Evolutionary conservation across 2,888 invertebrate species (phyloP).

Genomic region (Drosophila planitibia): DNA sequence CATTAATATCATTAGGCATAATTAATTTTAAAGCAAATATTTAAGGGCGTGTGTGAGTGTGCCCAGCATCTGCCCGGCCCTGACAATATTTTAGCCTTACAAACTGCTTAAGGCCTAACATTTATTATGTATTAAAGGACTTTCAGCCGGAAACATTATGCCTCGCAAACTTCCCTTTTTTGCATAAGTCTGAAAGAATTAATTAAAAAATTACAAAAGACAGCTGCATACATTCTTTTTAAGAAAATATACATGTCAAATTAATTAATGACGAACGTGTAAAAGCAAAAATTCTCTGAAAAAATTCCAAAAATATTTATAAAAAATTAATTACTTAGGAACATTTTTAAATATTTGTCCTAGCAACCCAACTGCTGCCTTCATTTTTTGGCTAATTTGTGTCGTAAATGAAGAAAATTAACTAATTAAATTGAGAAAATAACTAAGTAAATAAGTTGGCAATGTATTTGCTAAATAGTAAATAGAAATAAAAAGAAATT

Average conservation of each 20-base stretch:
- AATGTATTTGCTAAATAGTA: neutral
- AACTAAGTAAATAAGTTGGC: neutral
- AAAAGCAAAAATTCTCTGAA: neutral
- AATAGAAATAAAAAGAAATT: neutral
- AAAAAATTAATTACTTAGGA: neutral
- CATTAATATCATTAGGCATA: constrained; percentile 66
- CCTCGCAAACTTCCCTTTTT: constrained; percentile 1
- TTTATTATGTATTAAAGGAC: constrained; percentile 33
- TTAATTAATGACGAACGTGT: neutral
- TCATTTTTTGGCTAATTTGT: neutral
- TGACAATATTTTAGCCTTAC: constrained; percentile 5
- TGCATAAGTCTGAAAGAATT: neutral
- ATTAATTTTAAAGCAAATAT: constrained; percentile 67
- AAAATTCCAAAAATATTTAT: neutral
- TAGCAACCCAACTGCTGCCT: neutral
- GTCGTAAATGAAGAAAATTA: neutral
- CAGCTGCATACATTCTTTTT: neutral
- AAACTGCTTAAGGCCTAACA: constrained; percentile 10
- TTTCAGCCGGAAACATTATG: constrained; percentile 16
- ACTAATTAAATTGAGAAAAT: neutral
- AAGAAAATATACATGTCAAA: neutral
- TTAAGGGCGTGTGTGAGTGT: constrained; percentile 36
- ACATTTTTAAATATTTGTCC: neutral
- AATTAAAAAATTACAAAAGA: neutral
- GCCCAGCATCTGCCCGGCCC: neutral